Percentiles rank a stretch among this genome's conserved stretches.
phyloP scores from a whole-genome alignment of 2,888 invertebrate species.

The Tolmerus cingulatus region DNA sequence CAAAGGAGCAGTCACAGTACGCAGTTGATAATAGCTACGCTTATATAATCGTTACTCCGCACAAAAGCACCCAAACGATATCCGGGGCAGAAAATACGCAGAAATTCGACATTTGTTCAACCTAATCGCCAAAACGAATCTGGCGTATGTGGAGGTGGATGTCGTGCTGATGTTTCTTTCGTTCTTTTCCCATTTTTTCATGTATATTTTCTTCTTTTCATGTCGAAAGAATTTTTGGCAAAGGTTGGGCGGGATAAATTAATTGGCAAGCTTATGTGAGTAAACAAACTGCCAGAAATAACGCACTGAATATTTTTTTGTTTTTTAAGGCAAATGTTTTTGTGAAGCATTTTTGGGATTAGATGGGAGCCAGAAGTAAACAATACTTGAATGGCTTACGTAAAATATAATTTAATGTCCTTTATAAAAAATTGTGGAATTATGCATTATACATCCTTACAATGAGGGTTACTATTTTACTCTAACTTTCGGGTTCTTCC shows the following conservation, averaged over 20 bases:
- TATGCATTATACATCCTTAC: no score
- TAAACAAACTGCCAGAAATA: not conserved
- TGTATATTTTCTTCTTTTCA: not conserved
- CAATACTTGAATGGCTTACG: not conserved
- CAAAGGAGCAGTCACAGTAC: not conserved
- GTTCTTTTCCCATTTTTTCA: not conserved
- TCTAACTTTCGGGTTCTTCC: no score
- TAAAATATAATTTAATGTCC: not conserved
- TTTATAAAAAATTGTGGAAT: no score
- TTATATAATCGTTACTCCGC: not conserved
- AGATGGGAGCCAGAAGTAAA: not conserved
- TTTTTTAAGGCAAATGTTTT: not conserved
- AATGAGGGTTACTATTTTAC: no score
- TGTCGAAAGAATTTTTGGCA: not conserved
- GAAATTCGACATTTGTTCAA: not conserved
- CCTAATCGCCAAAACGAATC: not conserved
- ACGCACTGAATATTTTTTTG: not conserved
- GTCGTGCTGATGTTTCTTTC: not conserved
- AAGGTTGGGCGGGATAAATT: not conserved
- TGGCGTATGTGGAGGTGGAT: not conserved
- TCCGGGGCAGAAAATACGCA: not conserved
- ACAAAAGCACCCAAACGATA: not conserved
- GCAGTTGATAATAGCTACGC: not conserved
- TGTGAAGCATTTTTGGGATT: not conserved
- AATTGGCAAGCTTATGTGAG: not conserved